These are phyloP conservation scores for Variabilichromis moorii DNA, from an alignment of 2,113 vertebrate species.

Conservation along the genomic window DNA sequence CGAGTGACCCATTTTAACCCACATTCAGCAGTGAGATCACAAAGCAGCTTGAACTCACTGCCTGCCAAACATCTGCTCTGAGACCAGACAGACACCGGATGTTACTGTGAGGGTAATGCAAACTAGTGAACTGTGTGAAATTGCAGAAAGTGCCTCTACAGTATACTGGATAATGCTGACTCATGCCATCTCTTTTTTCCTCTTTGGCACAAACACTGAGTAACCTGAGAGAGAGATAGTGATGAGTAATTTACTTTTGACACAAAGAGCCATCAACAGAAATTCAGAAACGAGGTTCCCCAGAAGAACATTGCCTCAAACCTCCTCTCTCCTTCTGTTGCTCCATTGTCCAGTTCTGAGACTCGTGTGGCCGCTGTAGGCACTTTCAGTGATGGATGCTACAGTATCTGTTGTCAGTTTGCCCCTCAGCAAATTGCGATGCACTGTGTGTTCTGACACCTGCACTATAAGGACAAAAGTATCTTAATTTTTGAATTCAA, in stretches of 20 bases:
- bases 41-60: background rate
- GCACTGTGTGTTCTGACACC: background rate
- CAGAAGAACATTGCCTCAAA: background rate
- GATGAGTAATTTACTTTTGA: background rate
- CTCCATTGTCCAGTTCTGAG: background rate
- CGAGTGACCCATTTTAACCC: background rate
- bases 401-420: background rate
- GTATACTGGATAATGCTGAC: constrained; percentile 39
- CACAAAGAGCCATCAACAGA: background rate
- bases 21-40: background rate
- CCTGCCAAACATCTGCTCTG: constrained; percentile 30
- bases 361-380: background rate
- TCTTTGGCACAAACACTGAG: background rate
- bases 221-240: background rate
- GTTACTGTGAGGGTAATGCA: constrained; percentile 30
- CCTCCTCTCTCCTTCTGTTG: background rate
- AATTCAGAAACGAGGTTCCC: background rate
- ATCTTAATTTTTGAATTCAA: background rate
- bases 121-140: constrained; percentile 24
- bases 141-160: constrained; percentile 1
- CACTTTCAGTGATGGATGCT: background rate
- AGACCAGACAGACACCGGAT: constrained; percentile 21
- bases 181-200: background rate
- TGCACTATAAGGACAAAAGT: background rate
- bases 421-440: background rate